These are phyloP conservation scores for Synergus umbraculus DNA, from an alignment of 2,888 invertebrate species.

Conservation along the genomic window DNA sequence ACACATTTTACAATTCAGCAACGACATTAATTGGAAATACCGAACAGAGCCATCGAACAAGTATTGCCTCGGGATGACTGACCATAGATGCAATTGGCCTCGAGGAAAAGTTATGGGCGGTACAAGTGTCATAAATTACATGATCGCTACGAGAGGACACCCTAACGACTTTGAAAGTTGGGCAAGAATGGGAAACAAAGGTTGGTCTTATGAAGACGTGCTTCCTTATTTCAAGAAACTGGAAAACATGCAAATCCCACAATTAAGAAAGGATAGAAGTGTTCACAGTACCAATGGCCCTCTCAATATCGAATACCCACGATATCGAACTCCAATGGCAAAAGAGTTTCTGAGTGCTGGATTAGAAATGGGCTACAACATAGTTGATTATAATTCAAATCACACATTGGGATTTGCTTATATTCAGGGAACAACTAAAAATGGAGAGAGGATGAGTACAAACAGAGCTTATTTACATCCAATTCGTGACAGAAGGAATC, in stretches of 20 bases:
- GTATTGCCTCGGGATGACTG: constrained; percentile 81
- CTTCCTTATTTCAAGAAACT: constrained; percentile 88
- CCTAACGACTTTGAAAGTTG: constrained; percentile 87
- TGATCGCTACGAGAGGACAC: constrained; percentile 88
- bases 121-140: constrained; percentile 87
- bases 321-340: constrained; percentile 80
- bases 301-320: constrained; percentile 80
- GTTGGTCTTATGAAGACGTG: constrained; percentile 87
- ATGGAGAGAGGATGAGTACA: constrained; percentile 84
- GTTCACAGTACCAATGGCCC: constrained; percentile 81
- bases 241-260: constrained; percentile 83
- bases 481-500: constrained; percentile 80
- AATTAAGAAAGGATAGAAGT: constrained; percentile 72
- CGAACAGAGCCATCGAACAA: constrained; percentile 86
- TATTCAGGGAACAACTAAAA: constrained; percentile 82
- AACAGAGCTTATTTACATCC: constrained; percentile 84
- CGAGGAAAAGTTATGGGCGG: constrained; percentile 90
- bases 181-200: constrained; percentile 84
- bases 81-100: constrained; percentile 72
- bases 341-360: constrained; percentile 83
- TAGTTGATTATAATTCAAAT: constrained; percentile 82
- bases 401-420: constrained; percentile 82
- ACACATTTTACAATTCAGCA: constrained; percentile 84
- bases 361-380: constrained; percentile 81
- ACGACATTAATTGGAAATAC: constrained; percentile 88